A percentile compares a stretch with the other conserved stretches of the same genome.
These are phyloP conservation scores for Nannoperca obscura DNA, from an alignment of 2,797 vertebrate genomes.

Conservation along the genomic window DNA sequence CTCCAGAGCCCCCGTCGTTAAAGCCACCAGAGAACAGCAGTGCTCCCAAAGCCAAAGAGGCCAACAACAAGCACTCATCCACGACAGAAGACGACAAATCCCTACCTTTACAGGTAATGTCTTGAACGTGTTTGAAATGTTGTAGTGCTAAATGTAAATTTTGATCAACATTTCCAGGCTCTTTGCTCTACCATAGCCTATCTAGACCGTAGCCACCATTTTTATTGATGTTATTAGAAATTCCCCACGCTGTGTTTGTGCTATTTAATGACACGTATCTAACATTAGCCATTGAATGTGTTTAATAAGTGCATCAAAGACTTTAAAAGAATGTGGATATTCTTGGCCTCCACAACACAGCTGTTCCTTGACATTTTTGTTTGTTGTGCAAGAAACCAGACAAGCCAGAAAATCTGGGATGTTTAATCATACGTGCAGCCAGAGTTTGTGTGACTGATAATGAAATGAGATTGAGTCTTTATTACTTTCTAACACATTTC, in stretches of 20 bases:
- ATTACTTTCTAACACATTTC: neutral
- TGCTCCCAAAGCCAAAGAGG: conserved; percentile 38
- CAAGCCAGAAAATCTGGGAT: neutral
- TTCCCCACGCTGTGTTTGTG: neutral
- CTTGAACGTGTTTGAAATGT: neutral
- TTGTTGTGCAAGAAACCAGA: neutral
- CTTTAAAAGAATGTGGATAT: neutral
- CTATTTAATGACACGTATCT: neutral
- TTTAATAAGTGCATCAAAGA: neutral
- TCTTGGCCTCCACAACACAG: neutral
- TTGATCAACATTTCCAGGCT: neutral
- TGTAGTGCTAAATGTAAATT: neutral
- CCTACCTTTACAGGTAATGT: conserved; percentile 78
- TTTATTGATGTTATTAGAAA: neutral
- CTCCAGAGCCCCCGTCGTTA: conserved; percentile 60
- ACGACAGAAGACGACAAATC: conserved; percentile 63
- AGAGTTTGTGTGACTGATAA: neutral
- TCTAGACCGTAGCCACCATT: neutral
- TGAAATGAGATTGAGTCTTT: neutral
- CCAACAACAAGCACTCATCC: conserved; percentile 30
- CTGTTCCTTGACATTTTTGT: neutral
- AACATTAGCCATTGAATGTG: neutral
- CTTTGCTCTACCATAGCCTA: neutral
- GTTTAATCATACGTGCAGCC: neutral
- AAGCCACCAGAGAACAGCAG: conserved; percentile 55